These are phyloP conservation scores for Nomada lathburiana DNA, from an alignment of 2,888 invertebrate genomes.

Conservation along the genomic window DNA sequence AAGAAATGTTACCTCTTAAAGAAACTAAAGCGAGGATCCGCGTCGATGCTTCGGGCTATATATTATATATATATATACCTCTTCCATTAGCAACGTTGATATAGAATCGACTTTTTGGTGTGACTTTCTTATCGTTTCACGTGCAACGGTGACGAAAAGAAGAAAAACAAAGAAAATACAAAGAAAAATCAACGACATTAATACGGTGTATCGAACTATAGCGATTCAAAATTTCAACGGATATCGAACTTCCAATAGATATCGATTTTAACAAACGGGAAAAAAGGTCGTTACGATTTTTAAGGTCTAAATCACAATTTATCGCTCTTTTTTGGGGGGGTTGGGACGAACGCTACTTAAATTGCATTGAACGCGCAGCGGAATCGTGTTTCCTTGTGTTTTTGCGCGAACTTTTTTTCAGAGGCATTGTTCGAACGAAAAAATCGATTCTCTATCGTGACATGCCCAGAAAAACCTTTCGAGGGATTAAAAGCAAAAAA, in stretches of 20 bases:
- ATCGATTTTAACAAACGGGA: neutral
- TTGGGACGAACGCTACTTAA: neutral
- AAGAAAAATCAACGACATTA: constrained; percentile 7
- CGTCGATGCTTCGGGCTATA: constrained; percentile 80
- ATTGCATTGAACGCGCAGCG: neutral
- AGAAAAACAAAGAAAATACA: constrained; percentile 6
- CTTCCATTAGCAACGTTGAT: constrained; percentile 55
- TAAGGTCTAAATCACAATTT: neutral
- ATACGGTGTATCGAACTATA: neutral
- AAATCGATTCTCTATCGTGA: constrained; percentile 55
- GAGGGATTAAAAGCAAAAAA: neutral
- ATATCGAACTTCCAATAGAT: constrained; percentile 10
- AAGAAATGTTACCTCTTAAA: constrained; percentile 68
- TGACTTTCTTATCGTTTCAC: constrained; percentile 27
- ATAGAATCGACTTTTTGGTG: constrained; percentile 58
- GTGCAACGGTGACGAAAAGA: neutral
- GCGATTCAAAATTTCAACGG: neutral
- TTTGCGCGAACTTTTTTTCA: neutral
- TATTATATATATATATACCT: constrained; percentile 62
- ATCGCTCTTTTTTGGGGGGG: neutral
- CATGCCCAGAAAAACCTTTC: constrained; percentile 39
- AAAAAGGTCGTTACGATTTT: neutral
- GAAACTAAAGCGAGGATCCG: constrained; percentile 78
- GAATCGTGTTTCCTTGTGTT: neutral
- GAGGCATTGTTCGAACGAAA: constrained; percentile 32